Percentiles rank a stretch among this genome's conserved stretches.
phyloP scores from a whole-genome alignment of 2,113 vertebrate genomes.

The Malaclemys terrapin region DNA sequence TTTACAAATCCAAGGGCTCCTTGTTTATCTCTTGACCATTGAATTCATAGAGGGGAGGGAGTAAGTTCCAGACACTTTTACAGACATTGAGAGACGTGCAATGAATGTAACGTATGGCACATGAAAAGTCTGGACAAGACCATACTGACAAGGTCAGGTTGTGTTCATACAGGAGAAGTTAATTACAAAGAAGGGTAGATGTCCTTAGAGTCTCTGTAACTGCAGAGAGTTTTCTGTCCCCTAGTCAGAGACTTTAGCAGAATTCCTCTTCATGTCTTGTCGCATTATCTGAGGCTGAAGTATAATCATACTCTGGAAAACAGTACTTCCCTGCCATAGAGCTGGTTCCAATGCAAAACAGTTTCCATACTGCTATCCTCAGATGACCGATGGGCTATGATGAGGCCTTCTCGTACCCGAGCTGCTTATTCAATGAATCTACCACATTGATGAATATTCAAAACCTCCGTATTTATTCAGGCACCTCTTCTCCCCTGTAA shows the following conservation, averaged over 20 bases:
- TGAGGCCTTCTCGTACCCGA: rapidly evolving
- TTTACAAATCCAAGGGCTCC: neutral
- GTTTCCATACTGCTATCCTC: neutral
- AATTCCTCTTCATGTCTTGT: constrained; percentile 49
- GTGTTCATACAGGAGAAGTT: constrained; percentile 49
- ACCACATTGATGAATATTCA: rapidly evolving
- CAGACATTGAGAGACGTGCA: constrained; percentile 17
- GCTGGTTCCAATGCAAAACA: neutral
- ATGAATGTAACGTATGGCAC: constrained; percentile 32
- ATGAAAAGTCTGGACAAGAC: constrained; percentile 35
- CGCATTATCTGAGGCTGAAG: constrained; percentile 38
- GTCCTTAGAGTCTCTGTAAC: constrained; percentile 43
- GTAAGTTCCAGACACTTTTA: neutral
- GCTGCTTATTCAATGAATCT: neutral
- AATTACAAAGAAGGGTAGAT: constrained; percentile 60
- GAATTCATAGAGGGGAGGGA: neutral
- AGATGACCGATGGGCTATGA: rapidly evolving
- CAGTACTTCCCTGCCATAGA: constrained; percentile 11
- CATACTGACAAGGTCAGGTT: constrained; percentile 41
- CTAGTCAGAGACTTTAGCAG: constrained; percentile 47
- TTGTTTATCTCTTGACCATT: neutral
- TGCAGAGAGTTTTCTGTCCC: constrained; percentile 50
- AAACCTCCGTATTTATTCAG: neutral
- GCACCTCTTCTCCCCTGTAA: rapidly evolving
- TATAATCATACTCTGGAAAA: constrained; percentile 45